Percentiles rank a stretch among this genome's conserved stretches.
phyloP scores from a whole-genome alignment of 2,797 vertebrate species.

The Lerista edwardsae region DNA sequence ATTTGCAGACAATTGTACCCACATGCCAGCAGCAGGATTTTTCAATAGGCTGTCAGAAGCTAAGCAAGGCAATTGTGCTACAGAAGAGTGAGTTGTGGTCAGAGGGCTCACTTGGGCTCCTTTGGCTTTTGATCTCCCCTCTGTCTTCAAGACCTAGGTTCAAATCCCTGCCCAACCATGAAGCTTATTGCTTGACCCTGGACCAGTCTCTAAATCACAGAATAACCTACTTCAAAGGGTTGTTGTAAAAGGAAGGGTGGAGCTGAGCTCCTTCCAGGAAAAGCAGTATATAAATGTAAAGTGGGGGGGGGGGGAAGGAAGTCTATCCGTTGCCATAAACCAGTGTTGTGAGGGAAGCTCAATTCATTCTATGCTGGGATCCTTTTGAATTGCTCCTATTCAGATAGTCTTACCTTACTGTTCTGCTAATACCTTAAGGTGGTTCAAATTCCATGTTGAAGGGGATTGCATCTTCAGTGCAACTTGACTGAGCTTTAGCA shows the following conservation, averaged over 20 bases:
- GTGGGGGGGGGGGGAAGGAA: too few relatives aligned
- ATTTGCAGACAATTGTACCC: constrained; percentile 94
- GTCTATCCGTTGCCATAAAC: background rate
- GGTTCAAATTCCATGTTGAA: background rate
- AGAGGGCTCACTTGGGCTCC: background rate
- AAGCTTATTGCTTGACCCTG: too few relatives aligned
- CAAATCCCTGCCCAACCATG: too few relatives aligned
- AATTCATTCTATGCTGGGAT: background rate
- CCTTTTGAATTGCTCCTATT: background rate
- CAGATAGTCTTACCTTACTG: background rate
- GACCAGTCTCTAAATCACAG: too few relatives aligned
- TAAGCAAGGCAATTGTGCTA: constrained; percentile 94
- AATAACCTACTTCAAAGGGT: too few relatives aligned
- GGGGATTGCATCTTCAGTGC: background rate
- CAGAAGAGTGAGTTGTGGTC: constrained; percentile 89
- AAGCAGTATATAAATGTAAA: too few relatives aligned
- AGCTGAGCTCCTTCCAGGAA: too few relatives aligned
- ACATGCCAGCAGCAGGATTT: constrained; percentile 98
- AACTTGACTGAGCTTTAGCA: background rate
- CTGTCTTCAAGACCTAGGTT: too few relatives aligned
- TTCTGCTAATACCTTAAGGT: background rate
- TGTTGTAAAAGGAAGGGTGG: too few relatives aligned
- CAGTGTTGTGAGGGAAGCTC: background rate
- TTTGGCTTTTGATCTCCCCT: background rate
- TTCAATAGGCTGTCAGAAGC: constrained; percentile 90